Evolutionary conservation across 2,113 vertebrate species (phyloP).

Genomic region (Petroica traversi): DNA sequence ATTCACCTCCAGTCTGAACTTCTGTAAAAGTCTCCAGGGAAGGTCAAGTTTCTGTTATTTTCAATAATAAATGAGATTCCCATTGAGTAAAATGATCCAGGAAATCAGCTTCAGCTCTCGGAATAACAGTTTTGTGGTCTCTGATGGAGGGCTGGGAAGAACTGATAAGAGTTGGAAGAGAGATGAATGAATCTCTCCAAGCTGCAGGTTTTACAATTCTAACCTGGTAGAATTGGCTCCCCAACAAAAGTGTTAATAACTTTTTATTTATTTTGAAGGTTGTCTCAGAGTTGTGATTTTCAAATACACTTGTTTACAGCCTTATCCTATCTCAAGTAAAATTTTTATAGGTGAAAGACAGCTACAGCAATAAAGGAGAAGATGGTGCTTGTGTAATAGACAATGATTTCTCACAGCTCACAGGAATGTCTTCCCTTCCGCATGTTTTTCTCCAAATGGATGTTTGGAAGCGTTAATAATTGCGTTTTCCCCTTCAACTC

Average conservation of each 20-base stretch:
- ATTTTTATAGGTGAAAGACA: not conserved
- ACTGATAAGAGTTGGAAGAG: not conserved
- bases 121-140: not conserved
- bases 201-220: not conserved
- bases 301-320: not conserved
- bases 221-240: not conserved
- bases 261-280: not conserved
- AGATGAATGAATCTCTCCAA: not conserved
- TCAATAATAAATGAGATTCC: constrained; percentile 66
- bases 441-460: not conserved
- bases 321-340: not conserved
- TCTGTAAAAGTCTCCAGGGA: constrained; percentile 40
- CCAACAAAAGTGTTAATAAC: not conserved
- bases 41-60: constrained; percentile 53
- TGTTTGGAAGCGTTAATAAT: constrained; percentile 57
- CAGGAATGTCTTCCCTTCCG: not conserved
- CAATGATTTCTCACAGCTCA: not conserved
- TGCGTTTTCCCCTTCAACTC: constrained; percentile 17
- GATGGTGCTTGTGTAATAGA: not conserved
- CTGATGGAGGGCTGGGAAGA: not conserved
- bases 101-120: not conserved
- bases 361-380: not conserved
- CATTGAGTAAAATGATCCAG: constrained; percentile 48
- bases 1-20: constrained; percentile 33
- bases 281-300: not conserved